Evolutionary conservation across 2,113 vertebrate species (phyloP).

Genomic region (Heteronetta atricapilla): DNA sequence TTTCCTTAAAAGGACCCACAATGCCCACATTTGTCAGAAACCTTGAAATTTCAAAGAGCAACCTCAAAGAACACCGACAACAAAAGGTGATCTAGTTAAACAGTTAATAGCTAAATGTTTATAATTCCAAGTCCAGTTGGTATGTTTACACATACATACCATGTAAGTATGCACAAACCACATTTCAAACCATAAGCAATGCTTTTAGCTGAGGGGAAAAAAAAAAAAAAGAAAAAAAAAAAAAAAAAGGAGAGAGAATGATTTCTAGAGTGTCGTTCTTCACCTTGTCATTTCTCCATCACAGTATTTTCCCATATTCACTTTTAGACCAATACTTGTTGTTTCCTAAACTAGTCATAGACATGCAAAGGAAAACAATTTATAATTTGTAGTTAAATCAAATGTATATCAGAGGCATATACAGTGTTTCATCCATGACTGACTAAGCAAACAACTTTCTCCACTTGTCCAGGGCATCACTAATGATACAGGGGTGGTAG

Average conservation of each 20-base stretch:
- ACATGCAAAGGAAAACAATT: not conserved
- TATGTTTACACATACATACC: not conserved
- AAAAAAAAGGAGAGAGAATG: not conserved
- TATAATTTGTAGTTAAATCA: not conserved
- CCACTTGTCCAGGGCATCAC: not conserved
- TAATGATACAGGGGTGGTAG: not conserved
- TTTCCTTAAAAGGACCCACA: not conserved
- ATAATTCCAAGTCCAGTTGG: not conserved
- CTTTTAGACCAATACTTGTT: not conserved
- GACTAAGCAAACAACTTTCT: not conserved
- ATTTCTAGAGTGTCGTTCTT: not conserved
- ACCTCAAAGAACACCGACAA: not conserved
- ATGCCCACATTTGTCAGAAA: not conserved
- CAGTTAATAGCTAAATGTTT: not conserved
- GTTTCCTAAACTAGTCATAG: not conserved
- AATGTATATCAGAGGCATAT: not conserved
- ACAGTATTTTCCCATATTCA: not conserved
- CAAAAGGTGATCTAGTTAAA: not conserved
- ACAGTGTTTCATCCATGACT: not conserved
- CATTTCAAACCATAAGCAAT: not conserved
- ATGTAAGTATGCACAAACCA: not conserved
- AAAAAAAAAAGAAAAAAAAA: accelerated
- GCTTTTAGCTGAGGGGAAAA: accelerated
- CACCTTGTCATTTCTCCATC: not conserved
- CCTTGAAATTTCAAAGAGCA: not conserved